phyloP scores from a whole-genome alignment of 2,888 invertebrate genomes.

The Acronicta aceris region DNA sequence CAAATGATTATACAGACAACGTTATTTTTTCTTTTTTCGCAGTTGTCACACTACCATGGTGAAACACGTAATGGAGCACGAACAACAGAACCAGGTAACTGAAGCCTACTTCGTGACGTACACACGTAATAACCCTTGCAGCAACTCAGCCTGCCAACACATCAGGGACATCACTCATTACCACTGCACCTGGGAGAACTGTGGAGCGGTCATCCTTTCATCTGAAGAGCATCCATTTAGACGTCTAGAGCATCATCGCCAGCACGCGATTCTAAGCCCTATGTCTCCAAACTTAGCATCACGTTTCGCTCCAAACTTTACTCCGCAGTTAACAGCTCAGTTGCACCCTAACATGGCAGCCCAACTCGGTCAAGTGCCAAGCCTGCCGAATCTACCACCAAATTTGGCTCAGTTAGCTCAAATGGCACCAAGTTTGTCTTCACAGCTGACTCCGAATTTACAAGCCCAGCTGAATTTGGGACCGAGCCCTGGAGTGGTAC shows the following conservation, averaged over 20 bases:
- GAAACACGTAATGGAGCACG: conserved; percentile 96
- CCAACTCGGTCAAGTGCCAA: conserved; percentile 83
- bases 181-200: conserved; percentile 97
- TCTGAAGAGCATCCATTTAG: conserved; percentile 93
- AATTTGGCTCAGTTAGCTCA: conserved; percentile 84
- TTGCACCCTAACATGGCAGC: conserved; percentile 86
- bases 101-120: conserved; percentile 93
- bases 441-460: conserved; percentile 81
- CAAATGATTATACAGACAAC: too few species aligned
- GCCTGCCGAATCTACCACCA: conserved; percentile 79
- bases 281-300: conserved; percentile 89
- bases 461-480: conserved; percentile 83
- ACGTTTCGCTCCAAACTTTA: conserved; percentile 89
- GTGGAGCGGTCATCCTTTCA: conserved; percentile 93
- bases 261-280: conserved; percentile 93
- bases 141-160: conserved; percentile 92
- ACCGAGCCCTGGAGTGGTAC: conserved; percentile 75
- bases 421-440: conserved; percentile 82
- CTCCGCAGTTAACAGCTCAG: conserved; percentile 83
- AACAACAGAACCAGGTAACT: conserved; percentile 95
- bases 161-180: conserved; percentile 95
- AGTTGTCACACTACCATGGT: conserved; percentile 92
- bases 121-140: conserved; percentile 90
- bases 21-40: conserved; percentile 25
- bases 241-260: conserved; percentile 95